A percentile compares a stretch with the other conserved stretches of the same genome.
Conservation (phyloP, 2,888 invertebrate genomes). For the Nomada goodeniana region DNA sequence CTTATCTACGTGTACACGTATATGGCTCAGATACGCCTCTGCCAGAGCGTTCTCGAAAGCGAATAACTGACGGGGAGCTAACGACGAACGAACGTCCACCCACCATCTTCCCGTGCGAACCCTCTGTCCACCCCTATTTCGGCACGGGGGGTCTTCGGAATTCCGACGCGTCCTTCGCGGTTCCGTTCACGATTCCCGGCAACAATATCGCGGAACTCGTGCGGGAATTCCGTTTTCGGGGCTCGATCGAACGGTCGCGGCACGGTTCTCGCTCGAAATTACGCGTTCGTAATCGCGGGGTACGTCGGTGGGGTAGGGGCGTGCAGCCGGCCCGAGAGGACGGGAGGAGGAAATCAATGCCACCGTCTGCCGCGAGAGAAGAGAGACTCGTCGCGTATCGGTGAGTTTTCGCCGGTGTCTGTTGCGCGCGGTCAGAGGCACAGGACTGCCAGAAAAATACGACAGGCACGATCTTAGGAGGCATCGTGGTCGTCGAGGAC, state of each 20-base stretch:
- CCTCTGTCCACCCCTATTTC: neutral
- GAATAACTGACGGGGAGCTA: neutral
- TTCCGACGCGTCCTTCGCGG: neutral
- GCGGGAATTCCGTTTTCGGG: neutral
- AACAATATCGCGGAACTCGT: no score
- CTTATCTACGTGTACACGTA: no score
- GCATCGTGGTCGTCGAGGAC: neutral
- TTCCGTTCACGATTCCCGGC: neutral
- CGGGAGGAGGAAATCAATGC: constrained; percentile 78
- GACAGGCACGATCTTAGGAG: no score
- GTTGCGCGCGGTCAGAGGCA: constrained; percentile 24
- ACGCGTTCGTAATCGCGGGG: constrained; percentile 37
- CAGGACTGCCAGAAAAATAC: constrained; percentile 7
- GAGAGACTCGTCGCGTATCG: constrained; percentile 57
- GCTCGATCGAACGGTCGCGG: neutral
- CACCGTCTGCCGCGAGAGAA: constrained; percentile 73
- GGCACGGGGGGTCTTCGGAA: no score
- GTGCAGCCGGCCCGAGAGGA: constrained; percentile 63
- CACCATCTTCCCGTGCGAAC: neutral
- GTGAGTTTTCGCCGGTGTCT: constrained; percentile 59
- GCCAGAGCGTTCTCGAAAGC: neutral
- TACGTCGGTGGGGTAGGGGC: constrained; percentile 34
- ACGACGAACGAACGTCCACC: neutral
- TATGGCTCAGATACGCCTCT: neutral
- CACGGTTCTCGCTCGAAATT: constrained; percentile 28